Percentiles rank a stretch among this genome's conserved stretches.
Conservation (phyloP, 2,888 invertebrate genomes). For the Oscheius onirici region DNA sequence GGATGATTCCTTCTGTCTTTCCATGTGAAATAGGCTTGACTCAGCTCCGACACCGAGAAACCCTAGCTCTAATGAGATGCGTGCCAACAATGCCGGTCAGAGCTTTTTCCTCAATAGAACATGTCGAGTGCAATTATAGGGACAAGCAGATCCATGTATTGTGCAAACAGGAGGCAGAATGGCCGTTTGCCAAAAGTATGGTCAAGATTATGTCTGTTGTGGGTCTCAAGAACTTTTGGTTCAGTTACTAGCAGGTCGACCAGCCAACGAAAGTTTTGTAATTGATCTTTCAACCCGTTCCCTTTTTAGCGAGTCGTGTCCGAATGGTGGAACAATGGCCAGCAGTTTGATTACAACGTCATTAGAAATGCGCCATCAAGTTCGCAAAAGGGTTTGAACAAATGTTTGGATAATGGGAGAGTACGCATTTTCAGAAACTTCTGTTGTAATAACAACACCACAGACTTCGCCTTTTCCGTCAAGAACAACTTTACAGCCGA, state of each 20-base stretch:
- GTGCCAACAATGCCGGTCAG: conserved; percentile 50
- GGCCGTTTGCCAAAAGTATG: conserved; percentile 52
- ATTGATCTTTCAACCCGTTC: background rate
- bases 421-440: background rate
- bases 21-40: conserved; percentile 53
- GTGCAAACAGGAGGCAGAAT: conserved; percentile 50
- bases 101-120: background rate
- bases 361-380: conserved; percentile 7
- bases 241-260: conserved; percentile 46
- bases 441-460: conserved; percentile 4
- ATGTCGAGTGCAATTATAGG: conserved; percentile 33
- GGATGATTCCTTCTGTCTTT: background rate
- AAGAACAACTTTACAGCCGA: conserved; percentile 12
- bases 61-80: conserved; percentile 51
- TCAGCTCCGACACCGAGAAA: conserved; percentile 50
- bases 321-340: conserved; percentile 29
- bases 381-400: conserved; percentile 9
- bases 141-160: conserved; percentile 56
- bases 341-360: conserved; percentile 27
- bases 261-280: conserved; percentile 26
- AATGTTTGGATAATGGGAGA: background rate
- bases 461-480: background rate
- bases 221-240: conserved; percentile 51
- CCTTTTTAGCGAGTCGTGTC: conserved; percentile 14
- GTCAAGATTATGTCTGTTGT: conserved; percentile 53